Evolutionary conservation across 2,888 invertebrate genomes (phyloP), one percentile per base, ranked within the genome.

Genomic region (Trichacis sp.): DNA sequence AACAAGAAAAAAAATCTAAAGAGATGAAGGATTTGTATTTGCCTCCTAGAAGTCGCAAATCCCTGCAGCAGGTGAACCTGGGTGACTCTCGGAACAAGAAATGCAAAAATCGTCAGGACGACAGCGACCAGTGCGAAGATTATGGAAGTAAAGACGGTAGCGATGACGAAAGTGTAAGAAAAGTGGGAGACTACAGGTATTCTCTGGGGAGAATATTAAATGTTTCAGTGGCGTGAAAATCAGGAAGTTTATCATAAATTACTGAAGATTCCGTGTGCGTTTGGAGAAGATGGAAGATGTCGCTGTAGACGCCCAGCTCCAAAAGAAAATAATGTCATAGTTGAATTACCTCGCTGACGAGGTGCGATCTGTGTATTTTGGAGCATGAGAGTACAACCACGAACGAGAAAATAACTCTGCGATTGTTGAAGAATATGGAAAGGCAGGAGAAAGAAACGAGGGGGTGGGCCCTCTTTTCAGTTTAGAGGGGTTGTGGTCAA

Each of bases 231-330:
- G 95, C 81, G 91, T 89, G 48, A 94, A 94, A 90, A 91, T 93
- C 65, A 88, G 96, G 54, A 88, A 94, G 75, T 98, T 98, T 80
- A 93, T 98, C 8, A 96, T 95, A 79, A 96, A 97, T 80, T 97
- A 93, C 78, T 96, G 97, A 77, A 98, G 96, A 83, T 98, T 97
- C 84, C 91, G 95, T 6, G 92, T 92, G 1, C 98, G 98, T 1
- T 80, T 95, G 59, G 92, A 93, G 79, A 91, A 98, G 70, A 86
- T 99, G 45, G 98, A 98, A 79, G 95, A 95, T 45, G 95, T 99
- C 72, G 97, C 98, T 0, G 93, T 95, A 78, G 98, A 99, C 87
- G 97, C 98, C 1, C 98, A 98, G 82, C 86, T 99, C 17, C 96
- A 97, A 85, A 98, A 99, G 79, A 98, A 98, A 81, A 95, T 97